Percentiles rank a stretch among this genome's conserved stretches.
Conservation (phyloP, 2,888 invertebrate species). For the Lasioglossum malachurum region DNA sequence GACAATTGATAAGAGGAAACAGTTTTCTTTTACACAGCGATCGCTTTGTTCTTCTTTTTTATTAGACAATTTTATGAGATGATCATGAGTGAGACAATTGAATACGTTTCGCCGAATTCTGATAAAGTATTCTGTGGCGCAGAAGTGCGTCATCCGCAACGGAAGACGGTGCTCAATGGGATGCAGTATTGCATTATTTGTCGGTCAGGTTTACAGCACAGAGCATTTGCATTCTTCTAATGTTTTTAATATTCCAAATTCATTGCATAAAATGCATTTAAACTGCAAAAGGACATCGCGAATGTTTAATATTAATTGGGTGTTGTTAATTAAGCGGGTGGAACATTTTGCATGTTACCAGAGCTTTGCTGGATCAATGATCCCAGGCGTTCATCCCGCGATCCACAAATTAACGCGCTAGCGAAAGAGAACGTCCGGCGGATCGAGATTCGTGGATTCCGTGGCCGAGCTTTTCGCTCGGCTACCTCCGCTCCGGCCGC, state of each 20-base stretch:
- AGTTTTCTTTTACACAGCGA: not conserved
- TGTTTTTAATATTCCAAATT: not conserved
- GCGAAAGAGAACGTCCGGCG: not conserved
- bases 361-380: not conserved
- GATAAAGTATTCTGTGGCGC: not conserved
- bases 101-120: not conserved
- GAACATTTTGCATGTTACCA: not conserved
- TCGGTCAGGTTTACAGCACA: not conserved
- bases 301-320: no score
- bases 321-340: not conserved
- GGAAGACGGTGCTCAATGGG: not conserved
- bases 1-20: not conserved
- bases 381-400: not conserved
- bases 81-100: not conserved
- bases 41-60: not conserved
- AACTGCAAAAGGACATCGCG: no score
- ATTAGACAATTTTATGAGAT: not conserved
- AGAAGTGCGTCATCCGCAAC: not conserved
- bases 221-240: not conserved
- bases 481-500: not conserved
- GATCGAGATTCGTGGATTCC: conserved; percentile 6
- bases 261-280: no score
- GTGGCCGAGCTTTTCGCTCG: not conserved
- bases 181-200: not conserved
- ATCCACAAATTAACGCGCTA: not conserved